A percentile compares a stretch with the other conserved stretches of the same genome.
These are phyloP conservation scores for Zygaena filipendulae DNA, from an alignment of 2,888 invertebrate species.

Conservation along the genomic window DNA sequence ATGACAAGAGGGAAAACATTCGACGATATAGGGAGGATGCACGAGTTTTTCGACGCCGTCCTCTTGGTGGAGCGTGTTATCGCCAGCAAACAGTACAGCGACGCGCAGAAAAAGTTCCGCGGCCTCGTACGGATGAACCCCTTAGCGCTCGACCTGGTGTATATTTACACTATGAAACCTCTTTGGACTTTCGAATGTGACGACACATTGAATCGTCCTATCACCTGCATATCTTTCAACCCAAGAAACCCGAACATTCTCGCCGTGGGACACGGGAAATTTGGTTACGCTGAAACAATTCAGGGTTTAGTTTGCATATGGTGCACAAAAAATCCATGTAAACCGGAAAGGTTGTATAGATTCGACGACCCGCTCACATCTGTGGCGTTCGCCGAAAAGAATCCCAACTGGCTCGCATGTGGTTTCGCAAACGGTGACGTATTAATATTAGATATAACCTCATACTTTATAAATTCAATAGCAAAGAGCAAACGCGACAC, in stretches of 20 bases:
- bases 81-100: slow-evolving; percentile 73
- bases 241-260: slow-evolving; percentile 75
- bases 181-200: slow-evolving; percentile 74
- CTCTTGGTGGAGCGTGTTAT: slow-evolving; percentile 77
- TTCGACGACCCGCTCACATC: slow-evolving; percentile 75
- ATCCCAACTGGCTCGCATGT: slow-evolving; percentile 78
- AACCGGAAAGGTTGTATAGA: slow-evolving; percentile 76
- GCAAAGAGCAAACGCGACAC: slow-evolving; percentile 66
- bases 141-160: slow-evolving; percentile 70
- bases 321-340: slow-evolving; percentile 84
- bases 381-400: slow-evolving; percentile 74
- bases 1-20: slow-evolving; percentile 27
- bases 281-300: slow-evolving; percentile 63
- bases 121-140: slow-evolving; percentile 73
- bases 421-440: slow-evolving; percentile 81
- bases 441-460: slow-evolving; percentile 76
- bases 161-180: slow-evolving; percentile 72
- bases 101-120: slow-evolving; percentile 76
- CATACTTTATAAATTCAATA: slow-evolving; percentile 54
- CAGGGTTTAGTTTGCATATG: slow-evolving; percentile 78
- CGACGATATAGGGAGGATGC: slow-evolving; percentile 30
- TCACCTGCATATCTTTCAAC: slow-evolving; percentile 75
- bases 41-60: slow-evolving; percentile 70
- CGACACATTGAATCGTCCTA: slow-evolving; percentile 62
- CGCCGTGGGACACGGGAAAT: slow-evolving; percentile 80